phyloP scores from a whole-genome alignment of 30 jellyfish, hydroid and myxozoan species.

The Nemopilema nomurai region DNA sequence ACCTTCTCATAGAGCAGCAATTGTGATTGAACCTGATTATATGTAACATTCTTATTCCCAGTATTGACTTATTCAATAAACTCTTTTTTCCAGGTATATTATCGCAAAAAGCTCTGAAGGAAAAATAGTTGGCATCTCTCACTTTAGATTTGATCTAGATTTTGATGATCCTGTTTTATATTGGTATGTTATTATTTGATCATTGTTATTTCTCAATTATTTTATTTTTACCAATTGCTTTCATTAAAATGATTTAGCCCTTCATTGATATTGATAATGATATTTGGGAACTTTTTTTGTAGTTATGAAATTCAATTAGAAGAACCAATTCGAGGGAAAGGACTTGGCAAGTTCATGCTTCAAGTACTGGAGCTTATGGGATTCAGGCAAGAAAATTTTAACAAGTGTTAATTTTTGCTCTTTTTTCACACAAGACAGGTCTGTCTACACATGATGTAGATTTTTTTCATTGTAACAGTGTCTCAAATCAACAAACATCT shows the following conservation, averaged over 20 bases:
- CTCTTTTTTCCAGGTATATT: constrained; percentile 53
- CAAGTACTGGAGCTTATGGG: constrained; percentile 85
- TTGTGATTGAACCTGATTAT: no score
- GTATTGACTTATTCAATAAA: background rate
- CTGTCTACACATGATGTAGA: no score
- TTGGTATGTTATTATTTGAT: constrained; percentile 49
- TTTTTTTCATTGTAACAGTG: no score
- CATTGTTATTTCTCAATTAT: background rate
- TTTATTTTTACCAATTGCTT: background rate
- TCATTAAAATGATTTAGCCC: no score
- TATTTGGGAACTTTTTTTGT: background rate
- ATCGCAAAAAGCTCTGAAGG: constrained; percentile 66
- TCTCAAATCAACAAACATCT: no score
- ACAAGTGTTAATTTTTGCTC: no score
- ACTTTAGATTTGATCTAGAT: constrained; percentile 91
- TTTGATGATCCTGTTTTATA: constrained; percentile 81
- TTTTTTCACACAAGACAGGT: no score
- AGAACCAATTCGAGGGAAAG: constrained; percentile 80
- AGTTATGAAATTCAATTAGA: constrained; percentile 91
- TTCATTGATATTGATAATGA: no score
- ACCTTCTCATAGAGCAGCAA: no score
- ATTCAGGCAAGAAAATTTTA: constrained; percentile 56
- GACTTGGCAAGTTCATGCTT: constrained; percentile 93
- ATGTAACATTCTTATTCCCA: background rate
- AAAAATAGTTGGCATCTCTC: constrained; percentile 73